A percentile compares a stretch with the other conserved stretches of the same genome.
Conservation (phyloP, 2,888 invertebrate genomes). For the Linnaemya tessellans region DNA sequence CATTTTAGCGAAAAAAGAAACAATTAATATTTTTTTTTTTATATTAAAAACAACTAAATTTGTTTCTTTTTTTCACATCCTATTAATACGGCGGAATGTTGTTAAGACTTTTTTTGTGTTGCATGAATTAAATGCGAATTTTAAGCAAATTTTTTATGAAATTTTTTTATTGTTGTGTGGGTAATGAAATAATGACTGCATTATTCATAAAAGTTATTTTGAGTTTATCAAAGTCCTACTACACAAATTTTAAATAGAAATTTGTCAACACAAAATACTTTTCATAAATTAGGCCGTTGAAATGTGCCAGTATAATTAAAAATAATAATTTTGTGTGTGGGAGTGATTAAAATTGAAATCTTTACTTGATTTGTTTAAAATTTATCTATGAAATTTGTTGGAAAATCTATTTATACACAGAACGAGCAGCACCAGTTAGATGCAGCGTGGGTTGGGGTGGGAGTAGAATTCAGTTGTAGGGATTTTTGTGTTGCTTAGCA, state of each 20-base stretch:
- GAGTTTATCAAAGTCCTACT: too few species aligned
- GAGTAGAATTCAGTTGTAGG: not conserved
- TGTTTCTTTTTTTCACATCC: slow-evolving; percentile 8
- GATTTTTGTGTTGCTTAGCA: not conserved
- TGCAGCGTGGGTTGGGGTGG: not conserved
- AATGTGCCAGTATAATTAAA: too few species aligned
- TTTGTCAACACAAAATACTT: too few species aligned
- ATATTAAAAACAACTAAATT: not conserved
- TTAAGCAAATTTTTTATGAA: slow-evolving; percentile 42
- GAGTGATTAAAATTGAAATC: not conserved
- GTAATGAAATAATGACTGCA: too few species aligned
- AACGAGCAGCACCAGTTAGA: not conserved
- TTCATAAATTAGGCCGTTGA: too few species aligned
- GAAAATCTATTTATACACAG: slow-evolving; percentile 4
- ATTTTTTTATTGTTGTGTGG: slow-evolving; percentile 38
- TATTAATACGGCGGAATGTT: slow-evolving; percentile 69
- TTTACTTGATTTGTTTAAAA: not conserved
- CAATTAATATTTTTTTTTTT: not conserved
- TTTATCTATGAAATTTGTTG: not conserved
- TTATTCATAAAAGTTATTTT: too few species aligned
- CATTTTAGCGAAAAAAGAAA: not conserved
- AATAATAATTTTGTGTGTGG: too few species aligned
- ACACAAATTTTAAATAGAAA: too few species aligned
- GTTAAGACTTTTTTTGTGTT: slow-evolving; percentile 62
- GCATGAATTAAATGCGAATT: slow-evolving; percentile 55